A percentile compares a stretch with the other conserved stretches of the same genome.
Conservation (phyloP, 2,888 invertebrate species). For the Tyria jacobaeae region DNA sequence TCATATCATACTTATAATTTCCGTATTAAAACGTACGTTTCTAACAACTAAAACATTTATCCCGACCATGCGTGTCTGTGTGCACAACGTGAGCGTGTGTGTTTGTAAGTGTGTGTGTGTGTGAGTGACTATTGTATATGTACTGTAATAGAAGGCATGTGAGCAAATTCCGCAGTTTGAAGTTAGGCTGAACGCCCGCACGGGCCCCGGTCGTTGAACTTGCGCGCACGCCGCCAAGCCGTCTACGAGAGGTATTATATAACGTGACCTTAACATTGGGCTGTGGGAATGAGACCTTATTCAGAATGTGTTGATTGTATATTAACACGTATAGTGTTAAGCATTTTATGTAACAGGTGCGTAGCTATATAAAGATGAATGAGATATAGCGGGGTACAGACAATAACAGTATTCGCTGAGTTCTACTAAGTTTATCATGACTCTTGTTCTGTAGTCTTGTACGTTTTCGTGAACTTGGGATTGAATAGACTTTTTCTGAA, state of each 20-base stretch:
- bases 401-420: background rate
- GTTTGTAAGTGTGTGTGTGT: conserved; percentile 25
- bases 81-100: no score
- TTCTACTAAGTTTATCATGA: no score
- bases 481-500: no score
- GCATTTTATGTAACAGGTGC: conserved; percentile 28
- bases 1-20: conserved; percentile 32
- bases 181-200: conserved; percentile 77
- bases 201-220: conserved; percentile 79
- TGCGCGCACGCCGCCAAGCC: conserved; percentile 81
- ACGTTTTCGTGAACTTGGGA: no score
- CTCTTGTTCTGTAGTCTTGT: no score
- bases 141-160: conserved; percentile 50
- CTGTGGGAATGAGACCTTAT: conserved; percentile 60
- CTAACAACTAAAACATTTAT: conserved; percentile 45
- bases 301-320: conserved; percentile 36
- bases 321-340: conserved; percentile 26
- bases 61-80: conserved; percentile 26
- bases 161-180: conserved; percentile 70
- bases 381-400: background rate
- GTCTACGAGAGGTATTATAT: conserved; percentile 79
- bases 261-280: conserved; percentile 83
- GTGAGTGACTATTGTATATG: conserved; percentile 26
- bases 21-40: conserved; percentile 36
- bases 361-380: conserved; percentile 13